Evolutionary conservation across 2,113 vertebrate genomes (phyloP).

Genomic region (Sinocyclocheilus maitianheensis): DNA sequence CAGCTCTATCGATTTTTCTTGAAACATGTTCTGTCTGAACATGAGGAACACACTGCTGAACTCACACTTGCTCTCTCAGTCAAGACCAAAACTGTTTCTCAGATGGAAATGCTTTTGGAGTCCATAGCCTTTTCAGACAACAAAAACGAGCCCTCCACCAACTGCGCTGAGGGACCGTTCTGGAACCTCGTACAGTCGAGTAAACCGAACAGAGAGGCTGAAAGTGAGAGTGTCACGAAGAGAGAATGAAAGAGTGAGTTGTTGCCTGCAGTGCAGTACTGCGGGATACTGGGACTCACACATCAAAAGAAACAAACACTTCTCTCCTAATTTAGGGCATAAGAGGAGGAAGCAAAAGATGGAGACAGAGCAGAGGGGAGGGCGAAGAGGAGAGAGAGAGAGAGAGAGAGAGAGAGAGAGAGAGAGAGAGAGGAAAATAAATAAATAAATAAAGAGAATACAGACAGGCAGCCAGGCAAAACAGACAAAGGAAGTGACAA

Average conservation of each 20-base stretch:
- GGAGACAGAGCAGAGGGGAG: conserved; percentile 7
- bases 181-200: conserved; percentile 33
- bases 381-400: neutral
- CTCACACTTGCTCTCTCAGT: conserved; percentile 16
- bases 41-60: conserved; percentile 17
- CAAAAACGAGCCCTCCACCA: conserved; percentile 22
- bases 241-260: conserved; percentile 29
- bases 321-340: conserved; percentile 51
- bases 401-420: neutral
- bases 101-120: neutral
- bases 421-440: neutral
- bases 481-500: conserved; percentile 33
- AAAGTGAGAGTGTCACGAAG: conserved; percentile 33
- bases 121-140: conserved; percentile 13
- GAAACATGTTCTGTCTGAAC: neutral
- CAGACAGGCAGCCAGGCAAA: neutral
- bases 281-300: conserved; percentile 42
- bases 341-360: conserved; percentile 27
- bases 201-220: conserved; percentile 3
- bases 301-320: conserved; percentile 50
- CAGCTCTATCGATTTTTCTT: neutral
- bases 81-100: conserved; percentile 21
- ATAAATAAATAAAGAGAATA: neutral
- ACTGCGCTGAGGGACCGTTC: conserved; percentile 22
- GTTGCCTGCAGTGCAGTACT: conserved; percentile 45